Percentiles rank a stretch among this genome's conserved stretches.
Evolutionary conservation across 2,888 invertebrate genomes (phyloP).

Genomic region (Drosophila suboccidentalis): DNA sequence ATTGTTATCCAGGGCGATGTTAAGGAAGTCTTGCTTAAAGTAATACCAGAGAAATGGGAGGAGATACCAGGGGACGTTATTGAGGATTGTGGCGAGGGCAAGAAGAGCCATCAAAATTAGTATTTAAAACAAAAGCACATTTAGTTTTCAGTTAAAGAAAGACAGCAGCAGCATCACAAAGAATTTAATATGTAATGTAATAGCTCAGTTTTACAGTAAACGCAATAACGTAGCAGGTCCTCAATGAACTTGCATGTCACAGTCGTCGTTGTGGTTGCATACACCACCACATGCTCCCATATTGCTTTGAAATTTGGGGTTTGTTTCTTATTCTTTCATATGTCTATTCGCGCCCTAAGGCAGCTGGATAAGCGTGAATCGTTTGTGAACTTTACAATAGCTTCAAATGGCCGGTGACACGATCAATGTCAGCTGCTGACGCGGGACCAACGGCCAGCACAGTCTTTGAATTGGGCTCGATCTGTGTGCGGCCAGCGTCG

Average conservation of each 20-base stretch:
- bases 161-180: slow-evolving; percentile 40
- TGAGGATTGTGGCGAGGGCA: slow-evolving; percentile 37
- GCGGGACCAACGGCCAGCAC: slow-evolving; percentile 98
- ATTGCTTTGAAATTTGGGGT: slow-evolving; percentile 53
- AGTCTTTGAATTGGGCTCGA: slow-evolving; percentile 94
- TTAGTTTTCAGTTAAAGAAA: slow-evolving; percentile 29
- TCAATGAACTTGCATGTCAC: slow-evolving; percentile 60
- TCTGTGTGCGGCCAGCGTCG: slow-evolving; percentile 98
- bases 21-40: slow-evolving; percentile 36
- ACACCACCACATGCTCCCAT: slow-evolving; percentile 35
- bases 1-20: slow-evolving; percentile 54
- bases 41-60: slow-evolving; percentile 50
- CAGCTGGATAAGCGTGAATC: slow-evolving; percentile 9
- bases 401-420: slow-evolving; percentile 95
- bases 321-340: slow-evolving; percentile 1
- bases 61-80: slow-evolving; percentile 25
- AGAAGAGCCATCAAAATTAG: slow-evolving; percentile 14
- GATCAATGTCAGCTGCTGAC: slow-evolving; percentile 90
- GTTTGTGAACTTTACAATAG: slow-evolving; percentile 87
- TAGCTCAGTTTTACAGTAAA: slow-evolving; percentile 62
- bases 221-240: slow-evolving; percentile 47
- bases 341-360: slow-evolving; percentile 5
- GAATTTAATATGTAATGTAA: slow-evolving; percentile 64
- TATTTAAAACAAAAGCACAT: background rate
- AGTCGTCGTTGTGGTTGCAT: slow-evolving; percentile 49